phyloP scores from a whole-genome alignment of 2,797 vertebrate genomes.

The Chaenodraco wilsoni region DNA sequence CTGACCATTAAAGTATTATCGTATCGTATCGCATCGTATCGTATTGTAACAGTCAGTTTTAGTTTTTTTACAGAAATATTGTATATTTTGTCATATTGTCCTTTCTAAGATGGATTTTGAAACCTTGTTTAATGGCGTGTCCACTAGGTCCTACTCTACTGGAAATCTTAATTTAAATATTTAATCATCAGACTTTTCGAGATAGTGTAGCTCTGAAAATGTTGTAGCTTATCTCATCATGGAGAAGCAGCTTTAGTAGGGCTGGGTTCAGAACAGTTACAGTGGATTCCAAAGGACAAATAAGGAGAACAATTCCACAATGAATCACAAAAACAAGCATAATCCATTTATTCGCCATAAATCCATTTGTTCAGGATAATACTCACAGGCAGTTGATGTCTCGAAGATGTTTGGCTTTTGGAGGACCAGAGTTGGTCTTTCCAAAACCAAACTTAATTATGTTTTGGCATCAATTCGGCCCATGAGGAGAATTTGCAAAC shows the following conservation, averaged over 20 bases:
- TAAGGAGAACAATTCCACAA: background rate
- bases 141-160: background rate
- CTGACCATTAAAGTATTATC: too few species aligned
- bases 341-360: background rate
- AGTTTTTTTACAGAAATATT: conserved; percentile 35
- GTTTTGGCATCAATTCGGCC: background rate
- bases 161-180: background rate
- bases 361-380: conserved; percentile 14
- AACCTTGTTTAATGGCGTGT: background rate
- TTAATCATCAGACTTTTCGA: too few species aligned
- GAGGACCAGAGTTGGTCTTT: background rate
- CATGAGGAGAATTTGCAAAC: background rate
- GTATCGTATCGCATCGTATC: too few species aligned
- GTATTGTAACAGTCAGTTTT: background rate
- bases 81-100: background rate
- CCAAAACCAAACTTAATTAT: conserved; percentile 3
- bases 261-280: background rate
- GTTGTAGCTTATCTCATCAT: too few species aligned
- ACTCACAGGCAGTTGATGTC: background rate
- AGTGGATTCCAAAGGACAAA: background rate
- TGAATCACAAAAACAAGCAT: background rate
- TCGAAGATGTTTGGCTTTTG: background rate
- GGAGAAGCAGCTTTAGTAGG: background rate
- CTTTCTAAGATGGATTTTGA: background rate
- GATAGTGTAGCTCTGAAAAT: background rate